Base-by-base conservation (phyloP, 1,140 invertebrate genomes). In the Portunus trituberculatus region DNA sequence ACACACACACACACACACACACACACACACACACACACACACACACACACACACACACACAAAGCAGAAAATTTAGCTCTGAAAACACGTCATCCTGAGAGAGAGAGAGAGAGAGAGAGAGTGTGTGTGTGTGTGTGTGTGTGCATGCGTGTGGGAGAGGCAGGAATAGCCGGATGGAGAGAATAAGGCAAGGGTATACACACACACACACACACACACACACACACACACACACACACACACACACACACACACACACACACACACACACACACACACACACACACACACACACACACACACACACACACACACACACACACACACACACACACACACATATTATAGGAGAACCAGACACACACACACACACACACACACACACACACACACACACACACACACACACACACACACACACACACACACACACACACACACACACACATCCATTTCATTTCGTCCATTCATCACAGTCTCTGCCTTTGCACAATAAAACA, bases 21-120 rank as follows among this genome's bases (percentile, higher is more conserved):
- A 76, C 67, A 76, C 67, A 76, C 67, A 76, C 67, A 76, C 67
- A 76, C 67, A 76, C 67, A 76, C 67, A 76, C 67, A 76, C 67
- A 76, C 67, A 76, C 67, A 76, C 67, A 76, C 67, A 76, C 67
- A 76, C 67, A 76, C 67, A 76, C 67, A 76, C 67, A 76, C 67
- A 76, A n/a, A n/a, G n/a, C n/a, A n/a, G n/a, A n/a, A n/a, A n/a
- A n/a, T n/a, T n/a, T n/a, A n/a, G n/a, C n/a, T n/a, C n/a, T n/a
- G n/a, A n/a, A n/a, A n/a, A n/a, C n/a, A n/a, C n/a, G n/a, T n/a
- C n/a, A n/a, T n/a, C n/a, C n/a, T n/a, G n/a, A n/a, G n/a, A n/a
- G n/a, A n/a, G n/a, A n/a, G n/a, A n/a, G n/a, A n/a, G n/a, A n/a
- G n/a, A n/a, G n/a, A n/a, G n/a, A n/a, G n/a, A n/a, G n/a, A n/a